Conservation (phyloP, 2,113 vertebrate species). For the Hystrix brachyura region DNA sequence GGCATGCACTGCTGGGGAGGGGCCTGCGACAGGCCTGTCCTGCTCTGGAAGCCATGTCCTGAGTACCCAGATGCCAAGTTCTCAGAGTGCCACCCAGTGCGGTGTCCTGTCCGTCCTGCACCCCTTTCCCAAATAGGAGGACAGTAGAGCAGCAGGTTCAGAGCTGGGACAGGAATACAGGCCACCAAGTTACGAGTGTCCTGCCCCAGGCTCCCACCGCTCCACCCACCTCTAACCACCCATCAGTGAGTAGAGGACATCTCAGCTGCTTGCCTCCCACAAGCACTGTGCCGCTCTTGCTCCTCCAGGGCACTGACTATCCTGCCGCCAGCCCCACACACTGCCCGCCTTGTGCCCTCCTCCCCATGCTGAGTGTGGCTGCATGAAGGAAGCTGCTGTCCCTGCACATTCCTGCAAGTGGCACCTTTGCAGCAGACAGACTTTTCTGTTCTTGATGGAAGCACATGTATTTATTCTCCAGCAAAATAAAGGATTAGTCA, state of each 20-base stretch:
- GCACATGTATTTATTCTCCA: background rate
- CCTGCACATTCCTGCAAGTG: background rate
- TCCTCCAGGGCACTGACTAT: background rate
- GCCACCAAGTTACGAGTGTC: background rate
- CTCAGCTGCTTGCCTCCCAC: background rate
- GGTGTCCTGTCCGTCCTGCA: background rate
- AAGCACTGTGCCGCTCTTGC: background rate
- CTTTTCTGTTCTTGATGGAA: background rate
- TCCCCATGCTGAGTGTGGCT: background rate
- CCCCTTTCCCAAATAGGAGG: background rate
- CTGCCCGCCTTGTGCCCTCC: background rate
- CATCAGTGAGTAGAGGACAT: background rate
- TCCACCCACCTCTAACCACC: background rate
- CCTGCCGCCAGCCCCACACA: background rate
- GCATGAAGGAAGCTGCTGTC: background rate
- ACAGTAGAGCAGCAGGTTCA: too few species aligned
- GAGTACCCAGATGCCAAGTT: background rate
- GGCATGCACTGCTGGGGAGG: accelerated
- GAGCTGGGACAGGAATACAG: background rate
- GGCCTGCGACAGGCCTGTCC: background rate
- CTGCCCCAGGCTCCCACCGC: background rate
- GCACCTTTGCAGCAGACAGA: background rate
- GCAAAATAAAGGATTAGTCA: background rate
- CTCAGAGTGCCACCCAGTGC: background rate
- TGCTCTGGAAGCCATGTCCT: background rate